phyloP scores from a whole-genome alignment of 1,140 invertebrate genomes.

The Drosophila baimaii region DNA sequence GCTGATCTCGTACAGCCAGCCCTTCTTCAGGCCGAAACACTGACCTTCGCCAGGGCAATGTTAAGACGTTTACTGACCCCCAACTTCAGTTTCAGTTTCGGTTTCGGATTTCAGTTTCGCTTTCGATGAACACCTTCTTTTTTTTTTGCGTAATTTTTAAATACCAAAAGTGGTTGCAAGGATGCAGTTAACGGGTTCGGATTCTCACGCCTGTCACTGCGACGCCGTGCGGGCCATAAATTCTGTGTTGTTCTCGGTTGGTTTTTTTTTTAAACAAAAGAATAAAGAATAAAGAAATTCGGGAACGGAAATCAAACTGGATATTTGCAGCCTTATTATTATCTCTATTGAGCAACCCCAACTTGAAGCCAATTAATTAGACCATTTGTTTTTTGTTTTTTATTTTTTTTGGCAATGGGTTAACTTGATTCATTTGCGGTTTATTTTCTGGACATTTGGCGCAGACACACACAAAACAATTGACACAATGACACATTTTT shows the following conservation, averaged over 20 bases:
- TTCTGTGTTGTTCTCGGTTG: constrained; percentile 6
- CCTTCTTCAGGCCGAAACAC: constrained; percentile 8
- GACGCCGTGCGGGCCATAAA: constrained; percentile 33
- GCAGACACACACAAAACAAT: constrained; percentile 55
- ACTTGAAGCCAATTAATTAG: constrained; percentile 35
- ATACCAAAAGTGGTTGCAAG: constrained; percentile 59
- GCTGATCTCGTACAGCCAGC: constrained; percentile 10
- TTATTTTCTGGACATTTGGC: constrained; percentile 7
- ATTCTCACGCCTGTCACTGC: constrained; percentile 61
- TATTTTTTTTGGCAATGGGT: not conserved
- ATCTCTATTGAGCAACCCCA: not conserved
- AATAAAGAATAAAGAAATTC: constrained; percentile 51
- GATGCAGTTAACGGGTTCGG: constrained; percentile 46
- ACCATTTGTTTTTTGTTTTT: constrained; percentile 36
- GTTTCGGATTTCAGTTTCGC: constrained; percentile 23
- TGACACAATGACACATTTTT: constrained; percentile 82
- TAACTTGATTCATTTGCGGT: constrained; percentile 63
- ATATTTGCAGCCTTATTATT: constrained; percentile 16
- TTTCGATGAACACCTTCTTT: constrained; percentile 38
- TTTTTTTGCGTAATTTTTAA: constrained; percentile 35
- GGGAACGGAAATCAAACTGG: constrained; percentile 55
- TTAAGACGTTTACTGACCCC: constrained; percentile 15
- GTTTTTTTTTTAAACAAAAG: constrained; percentile 28
- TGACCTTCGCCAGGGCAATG: constrained; percentile 26
- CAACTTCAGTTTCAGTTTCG: constrained; percentile 13